Conservation (phyloP, 2,888 invertebrate species). For the Ypsolopha scabrella region DNA sequence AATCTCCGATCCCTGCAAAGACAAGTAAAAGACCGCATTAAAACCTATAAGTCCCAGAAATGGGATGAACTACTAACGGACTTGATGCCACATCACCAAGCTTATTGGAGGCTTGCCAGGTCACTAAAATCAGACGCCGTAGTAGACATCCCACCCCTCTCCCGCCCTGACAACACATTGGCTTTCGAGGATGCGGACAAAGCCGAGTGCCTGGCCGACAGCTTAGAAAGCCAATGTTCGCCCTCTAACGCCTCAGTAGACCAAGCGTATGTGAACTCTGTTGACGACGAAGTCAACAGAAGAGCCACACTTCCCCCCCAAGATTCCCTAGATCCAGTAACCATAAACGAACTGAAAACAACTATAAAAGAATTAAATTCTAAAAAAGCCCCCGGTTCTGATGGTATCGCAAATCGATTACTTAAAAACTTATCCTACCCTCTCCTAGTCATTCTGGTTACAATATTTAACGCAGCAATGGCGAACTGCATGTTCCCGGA, state of each 20-base stretch:
- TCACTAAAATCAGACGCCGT: neutral
- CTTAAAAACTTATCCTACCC: slow-evolving; percentile 1
- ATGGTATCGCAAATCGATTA: slow-evolving; percentile 6
- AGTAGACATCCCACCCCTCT: neutral
- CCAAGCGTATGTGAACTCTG: neutral
- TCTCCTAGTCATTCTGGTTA: neutral
- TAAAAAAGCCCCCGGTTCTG: slow-evolving; percentile 8
- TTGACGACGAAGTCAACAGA: neutral
- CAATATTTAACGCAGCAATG: slow-evolving; percentile 6
- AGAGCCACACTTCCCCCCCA: neutral
- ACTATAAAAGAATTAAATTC: neutral
- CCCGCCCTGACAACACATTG: neutral
- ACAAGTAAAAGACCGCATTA: neutral
- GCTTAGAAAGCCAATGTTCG: neutral
- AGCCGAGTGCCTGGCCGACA: neutral
- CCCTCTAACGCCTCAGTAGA: neutral
- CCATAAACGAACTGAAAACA: neutral
- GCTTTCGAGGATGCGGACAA: neutral
- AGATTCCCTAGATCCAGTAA: neutral
- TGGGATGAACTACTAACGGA: neutral
- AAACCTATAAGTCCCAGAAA: neutral
- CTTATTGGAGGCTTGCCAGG: neutral
- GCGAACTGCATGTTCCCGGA: slow-evolving; percentile 5
- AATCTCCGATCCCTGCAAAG: neutral
- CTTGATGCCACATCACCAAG: neutral